Evolutionary conservation across 2,888 invertebrate genomes (phyloP), one percentile per base, ranked within the genome.

Genomic region (Spodoptera littoralis): DNA sequence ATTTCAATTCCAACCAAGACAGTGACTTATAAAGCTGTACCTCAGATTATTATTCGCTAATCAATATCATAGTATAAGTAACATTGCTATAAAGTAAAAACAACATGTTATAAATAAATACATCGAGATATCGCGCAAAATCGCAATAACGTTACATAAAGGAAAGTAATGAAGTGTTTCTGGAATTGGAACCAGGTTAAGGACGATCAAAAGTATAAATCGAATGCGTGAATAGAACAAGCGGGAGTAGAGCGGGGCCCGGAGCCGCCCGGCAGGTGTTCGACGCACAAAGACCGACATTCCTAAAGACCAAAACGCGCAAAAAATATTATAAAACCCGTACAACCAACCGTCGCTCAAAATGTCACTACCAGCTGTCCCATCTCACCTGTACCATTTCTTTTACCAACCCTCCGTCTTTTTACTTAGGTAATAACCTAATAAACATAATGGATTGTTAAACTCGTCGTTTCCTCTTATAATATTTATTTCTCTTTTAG

Each of bases 281-380:
- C 85, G 73, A 59, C 64, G 77, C 88, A 92, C 89, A 92, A 91
- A 89, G 89, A 85, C 84, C 77, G 63, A 75, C 83, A 82, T 76
- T 76, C 67, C 77, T 83, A 85, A 84, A 83, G 81, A 79, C 73
- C 80, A 81, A 81, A 77, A 79, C 81, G 82, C 82, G 85, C 85
- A 90, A 90, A 91, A 90, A 88, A 85, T 66, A 62, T 60, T 69
- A 80, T 76, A 83, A 88, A 90, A 89, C 81, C 76, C 43, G 36
- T 73, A 60, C 60, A 69, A 75, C 73, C 77, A 78, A 83, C 73
- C 79, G 80, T 80, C 86, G 84, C 78, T 86, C 86, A 86, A 88
- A 92, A 92, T 90, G 90, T 91, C 90, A 88, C 84, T 84, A 85
- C 84, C 93, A 93, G 91, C 92, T 92, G 93, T 87, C 91, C 56